These are phyloP conservation scores for Seladonia tumulorum DNA, from an alignment of 2,888 invertebrate genomes.

Conservation along the genomic window DNA sequence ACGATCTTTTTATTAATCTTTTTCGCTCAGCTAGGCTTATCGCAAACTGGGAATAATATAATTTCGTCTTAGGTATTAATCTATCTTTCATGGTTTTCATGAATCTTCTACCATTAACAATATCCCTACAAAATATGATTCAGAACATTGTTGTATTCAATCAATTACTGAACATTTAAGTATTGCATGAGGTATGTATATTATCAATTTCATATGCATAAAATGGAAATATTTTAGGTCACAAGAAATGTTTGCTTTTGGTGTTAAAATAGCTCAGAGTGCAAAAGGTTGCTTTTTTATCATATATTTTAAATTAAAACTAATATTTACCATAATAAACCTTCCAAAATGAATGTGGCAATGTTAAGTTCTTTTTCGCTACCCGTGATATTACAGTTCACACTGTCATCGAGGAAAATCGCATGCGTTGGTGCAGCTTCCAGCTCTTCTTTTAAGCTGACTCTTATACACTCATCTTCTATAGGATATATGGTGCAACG, in stretches of 20 bases:
- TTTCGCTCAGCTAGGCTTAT: slow-evolving; percentile 61
- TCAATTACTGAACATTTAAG: too few species aligned
- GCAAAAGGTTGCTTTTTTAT: background rate
- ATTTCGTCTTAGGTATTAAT: slow-evolving; percentile 38
- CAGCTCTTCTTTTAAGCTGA: slow-evolving; percentile 75
- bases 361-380: slow-evolving; percentile 63
- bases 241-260: too few species aligned
- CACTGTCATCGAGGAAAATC: slow-evolving; percentile 63
- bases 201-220: too few species aligned
- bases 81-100: slow-evolving; percentile 58
- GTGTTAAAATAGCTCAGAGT: too few species aligned
- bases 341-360: slow-evolving; percentile 76
- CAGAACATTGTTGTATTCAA: too few species aligned
- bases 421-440: slow-evolving; percentile 74
- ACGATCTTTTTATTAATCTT: slow-evolving; percentile 64
- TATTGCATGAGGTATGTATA: too few species aligned
- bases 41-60: slow-evolving; percentile 76
- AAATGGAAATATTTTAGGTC: too few species aligned
- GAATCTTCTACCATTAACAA: slow-evolving; percentile 79
- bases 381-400: slow-evolving; percentile 19
- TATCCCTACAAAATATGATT: slow-evolving; percentile 79
- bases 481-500: slow-evolving; percentile 76
- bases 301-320: background rate
- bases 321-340: slow-evolving; percentile 76
- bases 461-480: slow-evolving; percentile 75